Conservation (phyloP, 2,797 vertebrate species). For the Rhynchotus rufescens region DNA sequence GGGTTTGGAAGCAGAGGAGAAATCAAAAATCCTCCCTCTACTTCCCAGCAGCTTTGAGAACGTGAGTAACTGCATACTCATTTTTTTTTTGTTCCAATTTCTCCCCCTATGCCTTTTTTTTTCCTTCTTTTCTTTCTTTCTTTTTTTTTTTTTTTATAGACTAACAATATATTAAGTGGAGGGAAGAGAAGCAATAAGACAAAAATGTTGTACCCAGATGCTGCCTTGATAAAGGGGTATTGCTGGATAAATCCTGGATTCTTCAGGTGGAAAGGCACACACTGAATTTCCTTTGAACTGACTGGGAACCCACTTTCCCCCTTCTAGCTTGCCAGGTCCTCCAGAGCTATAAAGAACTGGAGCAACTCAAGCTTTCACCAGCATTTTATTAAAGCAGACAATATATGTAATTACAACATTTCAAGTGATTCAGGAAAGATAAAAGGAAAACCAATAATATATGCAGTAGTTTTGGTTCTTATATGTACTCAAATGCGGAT, state of each 20-base stretch:
- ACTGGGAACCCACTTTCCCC: slow-evolving; percentile 19
- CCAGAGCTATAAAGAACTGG: background rate
- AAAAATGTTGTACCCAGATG: slow-evolving; percentile 50
- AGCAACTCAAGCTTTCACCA: slow-evolving; percentile 40
- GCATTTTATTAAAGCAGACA: slow-evolving; percentile 39
- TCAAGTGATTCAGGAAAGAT: background rate
- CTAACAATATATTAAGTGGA: background rate
- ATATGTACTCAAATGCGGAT: background rate
- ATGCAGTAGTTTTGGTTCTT: background rate
- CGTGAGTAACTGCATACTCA: background rate
- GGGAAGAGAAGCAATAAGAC: slow-evolving; percentile 3
- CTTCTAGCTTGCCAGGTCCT: slow-evolving; percentile 6
- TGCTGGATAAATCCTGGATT: background rate
- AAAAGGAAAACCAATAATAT: background rate
- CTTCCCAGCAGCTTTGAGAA: background rate
- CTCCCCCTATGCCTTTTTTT: background rate
- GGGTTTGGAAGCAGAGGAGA: background rate
- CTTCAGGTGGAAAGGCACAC: slow-evolving; percentile 17
- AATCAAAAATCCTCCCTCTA: background rate
- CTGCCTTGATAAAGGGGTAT: background rate
- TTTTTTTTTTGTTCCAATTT: background rate
- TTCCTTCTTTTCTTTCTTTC: background rate
- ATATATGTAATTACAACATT: slow-evolving; percentile 42
- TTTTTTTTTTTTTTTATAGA: background rate
- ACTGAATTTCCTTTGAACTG: slow-evolving; percentile 32